phyloP scores from a whole-genome alignment of 2,113 vertebrate genomes.

The Lates calcarifer region DNA sequence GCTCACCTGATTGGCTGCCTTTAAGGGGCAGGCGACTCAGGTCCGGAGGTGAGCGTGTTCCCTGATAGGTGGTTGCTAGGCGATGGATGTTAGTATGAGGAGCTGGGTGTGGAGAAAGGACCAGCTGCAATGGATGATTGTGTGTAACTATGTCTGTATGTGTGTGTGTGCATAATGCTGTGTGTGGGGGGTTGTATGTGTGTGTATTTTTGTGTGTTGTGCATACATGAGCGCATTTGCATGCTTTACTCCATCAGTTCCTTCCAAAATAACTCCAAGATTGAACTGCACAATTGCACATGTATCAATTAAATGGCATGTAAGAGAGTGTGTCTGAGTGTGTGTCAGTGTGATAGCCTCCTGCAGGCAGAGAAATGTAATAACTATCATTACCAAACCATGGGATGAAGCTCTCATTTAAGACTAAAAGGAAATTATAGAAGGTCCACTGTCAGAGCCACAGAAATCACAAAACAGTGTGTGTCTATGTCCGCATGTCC shows the following conservation, averaged over 20 bases:
- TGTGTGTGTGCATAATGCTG: slow-evolving; percentile 14
- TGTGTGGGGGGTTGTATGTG: background rate
- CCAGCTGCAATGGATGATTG: slow-evolving; percentile 57
- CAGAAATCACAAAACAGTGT: slow-evolving; percentile 34
- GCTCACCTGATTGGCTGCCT: slow-evolving; percentile 78
- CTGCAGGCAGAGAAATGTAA: slow-evolving; percentile 62
- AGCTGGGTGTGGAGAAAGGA: slow-evolving; percentile 54
- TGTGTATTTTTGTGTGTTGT: slow-evolving; percentile 2
- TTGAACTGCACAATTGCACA: slow-evolving; percentile 36
- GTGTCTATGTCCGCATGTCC: slow-evolving; percentile 9
- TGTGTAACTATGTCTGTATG: slow-evolving; percentile 19
- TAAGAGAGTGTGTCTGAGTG: slow-evolving; percentile 7
- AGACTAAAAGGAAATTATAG: slow-evolving; percentile 67
- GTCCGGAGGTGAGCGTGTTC: slow-evolving; percentile 53
- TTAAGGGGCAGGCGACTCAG: slow-evolving; percentile 46
- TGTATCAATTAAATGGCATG: slow-evolving; percentile 40
- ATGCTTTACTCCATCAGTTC: slow-evolving; percentile 12
- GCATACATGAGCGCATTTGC: slow-evolving; percentile 13
- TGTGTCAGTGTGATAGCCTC: slow-evolving; percentile 38
- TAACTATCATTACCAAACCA: slow-evolving; percentile 68
- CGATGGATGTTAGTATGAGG: slow-evolving; percentile 57
- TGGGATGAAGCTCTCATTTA: slow-evolving; percentile 55
- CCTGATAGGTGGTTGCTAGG: slow-evolving; percentile 80
- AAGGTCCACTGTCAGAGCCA: slow-evolving; percentile 31
- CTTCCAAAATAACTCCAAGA: slow-evolving; percentile 36